Conservation (phyloP, 1,140 invertebrate genomes). For the Megalonaias nervosa region DNA sequence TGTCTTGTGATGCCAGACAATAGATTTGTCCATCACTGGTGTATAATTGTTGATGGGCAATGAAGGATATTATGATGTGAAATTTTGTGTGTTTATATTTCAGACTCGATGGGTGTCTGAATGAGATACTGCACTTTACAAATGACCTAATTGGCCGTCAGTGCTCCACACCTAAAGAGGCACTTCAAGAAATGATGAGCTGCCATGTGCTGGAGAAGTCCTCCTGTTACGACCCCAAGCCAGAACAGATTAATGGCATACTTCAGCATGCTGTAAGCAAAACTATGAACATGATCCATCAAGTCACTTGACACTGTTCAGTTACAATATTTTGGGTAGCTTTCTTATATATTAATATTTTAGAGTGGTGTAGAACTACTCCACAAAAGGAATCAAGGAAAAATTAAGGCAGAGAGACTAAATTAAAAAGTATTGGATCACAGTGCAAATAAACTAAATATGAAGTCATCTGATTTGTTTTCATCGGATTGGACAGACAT, state of each 20-base stretch:
- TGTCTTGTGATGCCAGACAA: neutral
- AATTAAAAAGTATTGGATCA: no score
- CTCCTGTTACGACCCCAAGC: constrained; percentile 65
- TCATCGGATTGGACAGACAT: no score
- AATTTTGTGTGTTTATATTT: constrained; percentile 9
- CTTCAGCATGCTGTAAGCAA: constrained; percentile 58
- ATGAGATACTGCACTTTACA: constrained; percentile 53
- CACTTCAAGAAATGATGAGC: constrained; percentile 56
- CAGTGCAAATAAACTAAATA: no score
- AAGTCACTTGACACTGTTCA: no score
- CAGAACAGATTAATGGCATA: constrained; percentile 60
- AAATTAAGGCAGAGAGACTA: no score
- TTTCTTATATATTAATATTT: no score
- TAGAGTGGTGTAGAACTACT: no score
- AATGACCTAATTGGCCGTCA: constrained; percentile 59
- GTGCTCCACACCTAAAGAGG: constrained; percentile 58
- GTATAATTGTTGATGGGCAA: neutral
- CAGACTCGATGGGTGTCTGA: constrained; percentile 57
- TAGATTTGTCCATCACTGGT: neutral
- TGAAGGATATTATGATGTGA: neutral
- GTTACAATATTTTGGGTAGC: no score
- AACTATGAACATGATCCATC: neutral
- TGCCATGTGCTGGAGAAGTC: constrained; percentile 64
- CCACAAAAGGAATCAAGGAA: no score
- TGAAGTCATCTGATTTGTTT: no score